Conservation (phyloP, 2,113 vertebrate species). For the Corydoras maculifer region DNA sequence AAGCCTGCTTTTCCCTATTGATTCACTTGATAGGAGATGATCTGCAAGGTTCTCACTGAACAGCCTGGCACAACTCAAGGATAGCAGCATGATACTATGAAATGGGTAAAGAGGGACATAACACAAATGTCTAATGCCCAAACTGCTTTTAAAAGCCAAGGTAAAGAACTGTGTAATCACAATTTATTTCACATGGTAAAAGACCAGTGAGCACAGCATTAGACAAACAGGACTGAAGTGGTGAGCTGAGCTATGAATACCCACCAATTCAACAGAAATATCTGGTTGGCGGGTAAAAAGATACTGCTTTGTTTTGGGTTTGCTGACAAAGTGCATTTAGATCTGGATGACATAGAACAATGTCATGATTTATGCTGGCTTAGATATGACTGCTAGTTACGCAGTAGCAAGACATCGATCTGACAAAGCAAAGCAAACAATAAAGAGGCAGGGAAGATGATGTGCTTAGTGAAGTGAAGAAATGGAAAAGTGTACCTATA, state of each 20-base stretch:
- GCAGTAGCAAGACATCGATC: conserved; percentile 75
- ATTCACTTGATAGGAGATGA: conserved; percentile 53
- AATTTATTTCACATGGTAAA: conserved; percentile 42
- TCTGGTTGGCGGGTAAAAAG: conserved; percentile 6
- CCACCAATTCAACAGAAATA: conserved; percentile 13
- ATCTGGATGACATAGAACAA: conserved; percentile 67
- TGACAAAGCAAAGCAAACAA: conserved; percentile 77
- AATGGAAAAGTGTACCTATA: conserved; percentile 73
- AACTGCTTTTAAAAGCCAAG: conserved; percentile 34
- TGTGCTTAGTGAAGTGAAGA: conserved; percentile 73
- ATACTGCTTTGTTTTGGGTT: conserved; percentile 20
- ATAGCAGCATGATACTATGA: conserved; percentile 35
- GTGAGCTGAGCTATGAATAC: conserved; percentile 16
- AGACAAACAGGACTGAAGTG: conserved; percentile 38
- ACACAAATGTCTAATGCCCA: conserved; percentile 39
- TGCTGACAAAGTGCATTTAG: conserved; percentile 50
- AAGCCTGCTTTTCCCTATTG: conserved; percentile 47
- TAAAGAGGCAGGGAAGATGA: conserved; percentile 74
- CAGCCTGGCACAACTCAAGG: conserved; percentile 49
- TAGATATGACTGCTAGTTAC: conserved; percentile 72
- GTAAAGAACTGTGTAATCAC: conserved; percentile 43
- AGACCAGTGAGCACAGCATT: conserved; percentile 44
- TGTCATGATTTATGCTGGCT: conserved; percentile 72
- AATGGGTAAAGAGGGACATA: conserved; percentile 39
- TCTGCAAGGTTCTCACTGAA: conserved; percentile 65